Conservation (phyloP, 1,140 invertebrate species). For the Coptotermes formosanus region DNA sequence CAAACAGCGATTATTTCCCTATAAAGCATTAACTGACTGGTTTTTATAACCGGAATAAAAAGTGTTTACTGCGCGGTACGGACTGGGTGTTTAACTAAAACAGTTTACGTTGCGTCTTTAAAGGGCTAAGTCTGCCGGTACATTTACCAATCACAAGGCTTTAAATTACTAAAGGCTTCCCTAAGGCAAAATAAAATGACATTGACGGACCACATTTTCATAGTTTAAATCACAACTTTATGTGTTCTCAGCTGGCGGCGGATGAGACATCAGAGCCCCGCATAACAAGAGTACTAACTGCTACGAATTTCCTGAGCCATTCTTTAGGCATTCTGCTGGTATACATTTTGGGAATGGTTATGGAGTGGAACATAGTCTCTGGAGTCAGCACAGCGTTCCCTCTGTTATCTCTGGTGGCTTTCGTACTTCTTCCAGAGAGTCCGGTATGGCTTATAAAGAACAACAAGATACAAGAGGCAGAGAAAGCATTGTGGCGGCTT, state of each 20-base stretch:
- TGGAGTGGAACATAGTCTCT: slow-evolving; percentile 65
- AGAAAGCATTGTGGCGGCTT: slow-evolving; percentile 62
- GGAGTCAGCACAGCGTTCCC: slow-evolving; percentile 60
- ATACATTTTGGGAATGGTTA: slow-evolving; percentile 61
- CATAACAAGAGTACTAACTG: slow-evolving; percentile 63
- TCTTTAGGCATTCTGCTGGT: slow-evolving; percentile 71
- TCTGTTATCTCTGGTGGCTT: slow-evolving; percentile 52
- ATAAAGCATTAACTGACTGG: no score
- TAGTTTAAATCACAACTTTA: no score
- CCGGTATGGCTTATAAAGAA: slow-evolving; percentile 67
- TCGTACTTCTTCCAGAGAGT: slow-evolving; percentile 67
- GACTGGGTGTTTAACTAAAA: no score
- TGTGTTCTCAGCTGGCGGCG: slow-evolving; percentile 58
- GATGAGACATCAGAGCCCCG: slow-evolving; percentile 68
- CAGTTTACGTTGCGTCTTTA: no score
- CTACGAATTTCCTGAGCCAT: slow-evolving; percentile 65
- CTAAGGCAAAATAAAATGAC: no score
- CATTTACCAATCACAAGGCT: no score
- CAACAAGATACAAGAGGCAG: slow-evolving; percentile 59
- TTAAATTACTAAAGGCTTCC: background rate
- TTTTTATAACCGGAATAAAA: no score
- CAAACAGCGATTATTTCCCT: no score
- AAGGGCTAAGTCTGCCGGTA: no score
- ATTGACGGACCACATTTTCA: no score
- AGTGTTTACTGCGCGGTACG: no score